phyloP scores from a whole-genome alignment of 23 tunicate genomes.

The Styela plicata region DNA sequence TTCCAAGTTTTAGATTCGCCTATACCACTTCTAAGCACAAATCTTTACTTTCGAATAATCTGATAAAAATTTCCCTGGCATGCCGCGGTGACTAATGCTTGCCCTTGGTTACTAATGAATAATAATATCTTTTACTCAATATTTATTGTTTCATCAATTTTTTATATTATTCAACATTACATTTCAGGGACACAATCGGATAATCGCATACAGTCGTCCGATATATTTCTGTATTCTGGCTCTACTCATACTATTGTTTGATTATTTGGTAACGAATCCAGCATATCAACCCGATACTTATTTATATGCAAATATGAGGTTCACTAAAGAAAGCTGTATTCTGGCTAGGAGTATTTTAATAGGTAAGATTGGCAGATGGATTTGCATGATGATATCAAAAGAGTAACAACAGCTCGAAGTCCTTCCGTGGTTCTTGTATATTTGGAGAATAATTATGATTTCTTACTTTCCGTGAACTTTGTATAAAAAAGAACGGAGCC shows the following conservation, averaged over 20 bases:
- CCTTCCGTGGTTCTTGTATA: too few relatives aligned
- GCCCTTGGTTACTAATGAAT: too few relatives aligned
- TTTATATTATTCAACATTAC: background rate
- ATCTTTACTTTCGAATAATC: too few relatives aligned
- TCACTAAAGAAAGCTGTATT: constrained; percentile 19
- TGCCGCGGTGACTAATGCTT: too few relatives aligned
- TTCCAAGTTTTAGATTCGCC: too few relatives aligned
- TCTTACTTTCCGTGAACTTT: too few relatives aligned
- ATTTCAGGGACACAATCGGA: constrained; percentile 80
- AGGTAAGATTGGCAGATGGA: constrained; percentile 29
- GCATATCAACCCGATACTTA: constrained; percentile 4
- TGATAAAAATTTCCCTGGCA: too few relatives aligned
- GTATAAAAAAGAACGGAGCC: too few relatives aligned
- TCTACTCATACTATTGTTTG: constrained; percentile 49
- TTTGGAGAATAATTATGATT: too few relatives aligned
- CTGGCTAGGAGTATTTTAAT: constrained; percentile 65
- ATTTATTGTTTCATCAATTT: background rate
- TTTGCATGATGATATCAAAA: background rate
- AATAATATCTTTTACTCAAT: background rate
- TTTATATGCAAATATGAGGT: constrained; percentile 12
- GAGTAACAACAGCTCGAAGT: too few relatives aligned
- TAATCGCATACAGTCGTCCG: constrained; percentile 89
- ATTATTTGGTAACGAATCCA: constrained; percentile 28
- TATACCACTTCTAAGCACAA: too few relatives aligned
- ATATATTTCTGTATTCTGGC: constrained; percentile 61